Conservation (phyloP, 2,113 vertebrate species). For the Romanogobio albipinnatus region DNA sequence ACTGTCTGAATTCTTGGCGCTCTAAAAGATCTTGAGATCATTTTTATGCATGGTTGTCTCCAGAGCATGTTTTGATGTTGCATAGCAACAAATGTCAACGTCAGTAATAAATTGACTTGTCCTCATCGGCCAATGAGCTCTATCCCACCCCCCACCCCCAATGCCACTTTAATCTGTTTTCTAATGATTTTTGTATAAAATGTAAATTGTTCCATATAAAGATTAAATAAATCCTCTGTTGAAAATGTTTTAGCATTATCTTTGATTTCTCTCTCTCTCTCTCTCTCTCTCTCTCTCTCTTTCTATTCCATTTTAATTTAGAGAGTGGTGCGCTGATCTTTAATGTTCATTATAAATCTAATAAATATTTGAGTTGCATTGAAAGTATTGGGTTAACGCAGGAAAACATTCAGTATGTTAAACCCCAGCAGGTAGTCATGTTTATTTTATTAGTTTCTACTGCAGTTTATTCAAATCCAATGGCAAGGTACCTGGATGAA, state of each 20-base stretch:
- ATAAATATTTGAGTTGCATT: background rate
- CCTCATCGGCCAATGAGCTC: slow-evolving; percentile 48
- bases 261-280: no score
- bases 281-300: no score
- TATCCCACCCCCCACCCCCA: slow-evolving; percentile 26
- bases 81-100: slow-evolving; percentile 16
- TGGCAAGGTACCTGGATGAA: background rate
- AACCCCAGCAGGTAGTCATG: background rate
- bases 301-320: background rate
- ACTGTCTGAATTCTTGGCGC: slow-evolving; percentile 4
- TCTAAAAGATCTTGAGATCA: background rate
- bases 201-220: slow-evolving; percentile 64
- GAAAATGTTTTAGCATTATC: slow-evolving; percentile 36
- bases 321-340: background rate
- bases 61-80: slow-evolving; percentile 35
- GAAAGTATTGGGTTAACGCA: background rate
- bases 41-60: slow-evolving; percentile 49
- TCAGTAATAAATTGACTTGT: slow-evolving; percentile 18
- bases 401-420: background rate
- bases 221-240: slow-evolving; percentile 53
- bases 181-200: slow-evolving; percentile 63
- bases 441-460: background rate
- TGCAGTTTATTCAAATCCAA: slow-evolving; percentile 7
- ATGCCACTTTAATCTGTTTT: slow-evolving; percentile 51
- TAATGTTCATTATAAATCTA: background rate